phyloP scores from a whole-genome alignment of 1,140 invertebrate species.

The Lamellibrachia luymesi region DNA sequence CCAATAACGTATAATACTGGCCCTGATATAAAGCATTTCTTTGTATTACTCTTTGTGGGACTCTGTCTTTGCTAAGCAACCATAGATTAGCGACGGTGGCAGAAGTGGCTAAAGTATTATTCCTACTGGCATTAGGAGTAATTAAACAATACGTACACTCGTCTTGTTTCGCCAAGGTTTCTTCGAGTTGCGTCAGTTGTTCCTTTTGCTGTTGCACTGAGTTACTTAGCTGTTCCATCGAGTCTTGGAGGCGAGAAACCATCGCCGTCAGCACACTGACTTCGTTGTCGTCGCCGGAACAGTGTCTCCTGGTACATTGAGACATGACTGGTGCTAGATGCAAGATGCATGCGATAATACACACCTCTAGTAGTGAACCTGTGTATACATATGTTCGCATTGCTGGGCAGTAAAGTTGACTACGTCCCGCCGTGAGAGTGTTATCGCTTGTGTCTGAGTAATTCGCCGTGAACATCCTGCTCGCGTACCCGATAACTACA shows the following conservation, averaged over 20 bases:
- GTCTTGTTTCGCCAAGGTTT: background rate
- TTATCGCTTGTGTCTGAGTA: too few species aligned
- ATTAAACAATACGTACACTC: background rate
- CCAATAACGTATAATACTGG: too few species aligned
- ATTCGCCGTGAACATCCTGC: too few species aligned
- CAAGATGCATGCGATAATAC: background rate
- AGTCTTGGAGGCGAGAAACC: background rate
- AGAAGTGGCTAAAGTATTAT: background rate
- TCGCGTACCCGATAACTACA: too few species aligned
- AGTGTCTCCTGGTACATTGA: background rate
- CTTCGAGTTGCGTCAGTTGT: background rate
- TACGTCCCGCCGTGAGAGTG: too few species aligned
- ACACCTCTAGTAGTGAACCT: background rate
- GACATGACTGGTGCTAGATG: background rate
- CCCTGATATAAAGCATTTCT: too few species aligned
- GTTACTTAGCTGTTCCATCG: background rate
- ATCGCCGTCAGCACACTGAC: background rate
- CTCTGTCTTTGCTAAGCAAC: too few species aligned
- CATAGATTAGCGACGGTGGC: too few species aligned
- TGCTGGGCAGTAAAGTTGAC: background rate
- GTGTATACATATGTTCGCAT: background rate
- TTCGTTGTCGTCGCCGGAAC: background rate
- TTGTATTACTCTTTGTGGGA: too few species aligned
- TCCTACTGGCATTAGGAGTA: background rate
- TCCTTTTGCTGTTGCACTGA: background rate